Conservation (phyloP, 2,797 vertebrate genomes). For the Gila robusta region DNA sequence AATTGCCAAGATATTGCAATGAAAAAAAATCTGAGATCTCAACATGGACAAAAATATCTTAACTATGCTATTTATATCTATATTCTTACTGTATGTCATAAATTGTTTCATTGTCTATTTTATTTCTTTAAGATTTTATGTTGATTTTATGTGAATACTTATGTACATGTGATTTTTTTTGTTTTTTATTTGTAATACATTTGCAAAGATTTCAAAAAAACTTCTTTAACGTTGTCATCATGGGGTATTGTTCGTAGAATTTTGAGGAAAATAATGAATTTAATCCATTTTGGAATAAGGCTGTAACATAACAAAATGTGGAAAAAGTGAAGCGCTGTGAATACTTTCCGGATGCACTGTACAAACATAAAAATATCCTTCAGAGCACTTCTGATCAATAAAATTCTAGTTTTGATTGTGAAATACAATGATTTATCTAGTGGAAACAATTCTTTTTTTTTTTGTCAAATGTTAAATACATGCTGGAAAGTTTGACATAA, state of each 20-base stretch:
- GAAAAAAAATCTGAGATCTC: background rate
- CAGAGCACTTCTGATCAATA: background rate
- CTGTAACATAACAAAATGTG: too few relatives aligned
- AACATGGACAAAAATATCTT: background rate
- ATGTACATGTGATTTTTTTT: too few relatives aligned
- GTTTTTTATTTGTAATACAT: too few relatives aligned
- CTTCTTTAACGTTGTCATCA: too few relatives aligned
- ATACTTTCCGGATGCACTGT: too few relatives aligned
- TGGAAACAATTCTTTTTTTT: background rate
- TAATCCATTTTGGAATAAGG: too few relatives aligned
- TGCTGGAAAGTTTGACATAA: background rate
- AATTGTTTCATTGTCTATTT: background rate
- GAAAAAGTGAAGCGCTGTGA: too few relatives aligned
- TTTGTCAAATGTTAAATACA: background rate
- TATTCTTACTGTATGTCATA: background rate
- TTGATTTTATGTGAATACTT: background rate
- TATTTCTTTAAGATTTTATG: background rate
- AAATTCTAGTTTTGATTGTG: too few relatives aligned
- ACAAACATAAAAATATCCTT: background rate
- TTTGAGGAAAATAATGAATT: too few relatives aligned
- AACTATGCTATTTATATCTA: background rate
- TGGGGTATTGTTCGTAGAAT: too few relatives aligned
- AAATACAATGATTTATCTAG: background rate
- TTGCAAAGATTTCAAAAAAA: too few relatives aligned
- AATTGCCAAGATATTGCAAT: too few relatives aligned